Percentiles rank a stretch among this genome's conserved stretches.
phyloP scores from a whole-genome alignment of 2,113 vertebrate species.

The Mus spicilegus region DNA sequence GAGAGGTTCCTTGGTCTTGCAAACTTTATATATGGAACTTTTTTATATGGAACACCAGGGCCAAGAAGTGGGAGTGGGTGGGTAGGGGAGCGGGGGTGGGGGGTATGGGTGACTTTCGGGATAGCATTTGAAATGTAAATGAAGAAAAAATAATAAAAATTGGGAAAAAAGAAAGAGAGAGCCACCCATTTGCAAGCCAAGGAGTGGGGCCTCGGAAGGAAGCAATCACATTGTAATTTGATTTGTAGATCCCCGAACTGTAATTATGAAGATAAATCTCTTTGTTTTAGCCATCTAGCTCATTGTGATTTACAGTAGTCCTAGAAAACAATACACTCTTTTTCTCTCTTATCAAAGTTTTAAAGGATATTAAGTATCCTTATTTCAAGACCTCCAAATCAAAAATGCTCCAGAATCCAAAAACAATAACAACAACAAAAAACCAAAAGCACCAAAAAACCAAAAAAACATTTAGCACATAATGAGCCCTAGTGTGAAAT shows the following conservation, averaged over 20 bases:
- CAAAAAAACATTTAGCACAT: neutral
- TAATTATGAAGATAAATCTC: neutral
- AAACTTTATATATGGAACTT: too few relatives aligned
- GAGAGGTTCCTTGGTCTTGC: too few relatives aligned
- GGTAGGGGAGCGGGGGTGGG: too few relatives aligned
- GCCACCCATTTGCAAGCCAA: neutral
- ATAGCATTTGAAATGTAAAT: too few relatives aligned
- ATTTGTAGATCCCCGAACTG: neutral
- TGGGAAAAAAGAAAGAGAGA: neutral
- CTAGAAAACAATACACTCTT: neutral
- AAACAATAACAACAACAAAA: too few relatives aligned
- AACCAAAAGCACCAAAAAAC: too few relatives aligned
- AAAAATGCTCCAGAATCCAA: neutral
- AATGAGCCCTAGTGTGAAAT: neutral
- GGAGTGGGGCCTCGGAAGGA: neutral
- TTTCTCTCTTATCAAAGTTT: neutral
- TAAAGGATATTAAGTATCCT: neutral
- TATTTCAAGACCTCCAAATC: neutral
- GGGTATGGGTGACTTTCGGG: too few relatives aligned
- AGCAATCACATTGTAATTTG: neutral
- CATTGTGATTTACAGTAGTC: neutral
- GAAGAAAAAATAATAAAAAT: too few relatives aligned
- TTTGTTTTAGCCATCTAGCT: neutral
- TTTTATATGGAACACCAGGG: too few relatives aligned
- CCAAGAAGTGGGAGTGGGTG: too few relatives aligned